Evolutionary conservation across 2,888 invertebrate species (phyloP), one percentile per base, ranked within the genome.

Genomic region (Eulithis testata): DNA sequence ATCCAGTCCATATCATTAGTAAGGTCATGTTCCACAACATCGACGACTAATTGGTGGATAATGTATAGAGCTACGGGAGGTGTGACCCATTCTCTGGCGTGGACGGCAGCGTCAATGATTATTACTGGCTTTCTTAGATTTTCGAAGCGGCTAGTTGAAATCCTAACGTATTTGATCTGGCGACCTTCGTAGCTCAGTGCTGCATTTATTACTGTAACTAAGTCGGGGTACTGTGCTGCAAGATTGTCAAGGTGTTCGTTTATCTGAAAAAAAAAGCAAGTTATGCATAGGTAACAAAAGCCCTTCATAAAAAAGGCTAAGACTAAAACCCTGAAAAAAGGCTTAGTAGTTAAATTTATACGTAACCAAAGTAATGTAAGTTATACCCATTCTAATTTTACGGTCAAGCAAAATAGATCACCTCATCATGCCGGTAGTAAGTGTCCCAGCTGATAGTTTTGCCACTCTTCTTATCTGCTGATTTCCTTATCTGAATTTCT

Each of bases 71-170:
- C 95, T 0, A 95, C 94, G 6, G 95, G 94, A 0, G 96, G 94
- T 0, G 96, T 95, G 62, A 96, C 95, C 96, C 96, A 96, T 84
- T 96, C 96, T 58, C 96, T 94, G 7, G 95, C 95, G 76, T 95
- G 95, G 50, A 95, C 94, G 37, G 94, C 94, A 37, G 94, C 94
- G 72, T 95, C 95, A 37, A 95, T 89, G 37, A 95, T 81, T 67
- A 95, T 93, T 2, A 93, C 92, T 0, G 95, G 95, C 64, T 95
- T 94, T 44, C 72, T 78, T n/a, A 81, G 74, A 65, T 89, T 83
- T 65, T 88, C 89, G 54, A 88, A 89, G 9, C 88, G 86, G 14
- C 89, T 89, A 36, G 89, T 91, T 1, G 95, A 95, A 65, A 96
- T 94, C 77, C 94, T 95, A 55, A 95, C 87, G 69, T 93, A 93